Base-by-base conservation (phyloP, 1,140 invertebrate species). In the Lepidurus apus region DNA sequence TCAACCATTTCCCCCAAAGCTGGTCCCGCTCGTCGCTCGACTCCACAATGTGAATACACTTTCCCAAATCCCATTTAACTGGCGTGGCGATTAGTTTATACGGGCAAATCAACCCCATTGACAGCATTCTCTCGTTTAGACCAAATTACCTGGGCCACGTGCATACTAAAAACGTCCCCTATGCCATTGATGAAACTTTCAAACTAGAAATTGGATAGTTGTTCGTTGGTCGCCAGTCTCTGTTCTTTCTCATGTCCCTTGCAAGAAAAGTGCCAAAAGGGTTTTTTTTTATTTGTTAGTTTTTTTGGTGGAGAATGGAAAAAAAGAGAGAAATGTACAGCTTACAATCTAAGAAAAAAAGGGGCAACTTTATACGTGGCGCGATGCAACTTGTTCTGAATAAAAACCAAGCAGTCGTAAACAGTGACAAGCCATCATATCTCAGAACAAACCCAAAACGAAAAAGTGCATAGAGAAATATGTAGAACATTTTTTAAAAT, bases 111-210 rank as follows among this genome's bases (percentile, higher is more conserved):
- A 65, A 65, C 47, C 47, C 11, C 21, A 65, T 65, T 65, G 21
- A 65, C 47, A 65, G 17, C 53, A 65, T 65, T 65, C 53, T 65
- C 53, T 65, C 53, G 21, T 65, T 65, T 65, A 65, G 53, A 34
- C 34, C 53, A 65, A 65, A 65, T 21, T 21, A 65, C 53, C 53
- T 65, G 7, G 53, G 21, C 53, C 53, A 65, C 53, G 53, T 65
- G 53, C 53, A 65, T 21, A 21, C 8, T 65, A 65, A 17, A 65
- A 65, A 21, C 21, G 53, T 17, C 53, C 1, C 34, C 34, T 34
- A 17, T 65, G 53, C 13, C 7, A 9, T 65, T 21, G 53, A 17
- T 21, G 21, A 65, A 65, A 65, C 17, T 65, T 21, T 13, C 53
- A 3, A 65, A n/a, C 17, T n/a, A 8, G 21, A 21, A 65, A 7